Evolutionary conservation across 2,113 vertebrate species (phyloP).

Genomic region (Argyrosomus japonicus): DNA sequence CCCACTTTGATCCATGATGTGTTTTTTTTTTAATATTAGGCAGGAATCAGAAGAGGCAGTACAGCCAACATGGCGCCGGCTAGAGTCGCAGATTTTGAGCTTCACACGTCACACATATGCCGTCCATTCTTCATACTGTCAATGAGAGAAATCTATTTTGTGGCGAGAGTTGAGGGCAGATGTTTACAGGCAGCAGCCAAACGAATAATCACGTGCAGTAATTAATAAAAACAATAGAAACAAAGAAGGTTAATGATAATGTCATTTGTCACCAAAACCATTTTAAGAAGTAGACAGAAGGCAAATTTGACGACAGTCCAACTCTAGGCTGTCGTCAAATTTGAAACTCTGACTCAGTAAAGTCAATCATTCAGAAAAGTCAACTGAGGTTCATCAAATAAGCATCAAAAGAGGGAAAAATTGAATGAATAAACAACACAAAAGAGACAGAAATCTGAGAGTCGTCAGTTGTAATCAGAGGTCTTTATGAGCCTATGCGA

Average conservation of each 20-base stretch:
- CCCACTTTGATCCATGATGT: too few species aligned
- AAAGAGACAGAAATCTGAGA: not conserved
- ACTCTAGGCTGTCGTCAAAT: not conserved
- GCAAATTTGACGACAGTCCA: not conserved
- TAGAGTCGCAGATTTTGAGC: too few species aligned
- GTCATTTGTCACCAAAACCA: not conserved
- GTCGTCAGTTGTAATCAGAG: slow-evolving; percentile 6
- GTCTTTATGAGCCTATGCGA: slow-evolving; percentile 4
- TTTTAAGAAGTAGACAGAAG: not conserved
- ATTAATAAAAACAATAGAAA: not conserved
- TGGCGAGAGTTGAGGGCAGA: not conserved
- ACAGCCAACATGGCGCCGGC: too few species aligned
- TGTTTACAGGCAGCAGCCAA: slow-evolving; percentile 2
- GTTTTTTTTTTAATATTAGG: too few species aligned
- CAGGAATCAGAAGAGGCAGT: too few species aligned
- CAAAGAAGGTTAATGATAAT: not conserved
- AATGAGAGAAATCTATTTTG: not conserved
- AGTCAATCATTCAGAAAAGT: not conserved
- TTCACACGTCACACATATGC: too few species aligned
- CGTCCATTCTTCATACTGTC: too few species aligned
- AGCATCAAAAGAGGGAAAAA: not conserved
- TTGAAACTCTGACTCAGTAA: not conserved
- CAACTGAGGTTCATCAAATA: not conserved
- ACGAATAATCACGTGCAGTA: not conserved
- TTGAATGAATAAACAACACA: not conserved